Conservation (phyloP, 2,888 invertebrate species). For the Carpatolechia fugitivella region DNA sequence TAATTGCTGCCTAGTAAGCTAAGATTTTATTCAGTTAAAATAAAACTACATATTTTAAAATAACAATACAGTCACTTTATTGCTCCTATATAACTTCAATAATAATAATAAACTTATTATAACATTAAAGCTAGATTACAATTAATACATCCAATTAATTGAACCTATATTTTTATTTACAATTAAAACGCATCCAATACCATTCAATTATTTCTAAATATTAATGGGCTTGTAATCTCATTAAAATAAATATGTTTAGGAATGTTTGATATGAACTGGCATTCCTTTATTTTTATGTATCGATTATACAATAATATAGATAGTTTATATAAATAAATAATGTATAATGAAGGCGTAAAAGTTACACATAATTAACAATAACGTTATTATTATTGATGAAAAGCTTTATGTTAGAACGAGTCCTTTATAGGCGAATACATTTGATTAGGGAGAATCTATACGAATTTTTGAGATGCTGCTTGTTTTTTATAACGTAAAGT, state of each 20-base stretch:
- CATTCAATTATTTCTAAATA: not conserved
- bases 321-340: no score
- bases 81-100: constrained; percentile 33
- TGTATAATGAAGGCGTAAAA: no score
- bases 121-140: constrained; percentile 2
- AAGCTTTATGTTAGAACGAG: no score
- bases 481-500: no score
- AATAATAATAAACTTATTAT: constrained; percentile 21
- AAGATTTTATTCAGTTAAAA: not conserved
- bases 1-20: not conserved
- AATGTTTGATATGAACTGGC: not conserved
- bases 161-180: not conserved
- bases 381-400: no score
- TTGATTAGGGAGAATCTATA: no score
- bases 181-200: not conserved
- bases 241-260: not conserved
- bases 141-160: not conserved
- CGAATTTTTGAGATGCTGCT: no score
- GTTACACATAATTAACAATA: no score
- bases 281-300: no score
- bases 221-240: not conserved
- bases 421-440: no score
- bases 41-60: constrained; percentile 21
- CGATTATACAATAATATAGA: no score
- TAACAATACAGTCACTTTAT: constrained; percentile 27